Evolutionary conservation across 2,888 invertebrate genomes (phyloP).

Genomic region (Acleris literana): DNA sequence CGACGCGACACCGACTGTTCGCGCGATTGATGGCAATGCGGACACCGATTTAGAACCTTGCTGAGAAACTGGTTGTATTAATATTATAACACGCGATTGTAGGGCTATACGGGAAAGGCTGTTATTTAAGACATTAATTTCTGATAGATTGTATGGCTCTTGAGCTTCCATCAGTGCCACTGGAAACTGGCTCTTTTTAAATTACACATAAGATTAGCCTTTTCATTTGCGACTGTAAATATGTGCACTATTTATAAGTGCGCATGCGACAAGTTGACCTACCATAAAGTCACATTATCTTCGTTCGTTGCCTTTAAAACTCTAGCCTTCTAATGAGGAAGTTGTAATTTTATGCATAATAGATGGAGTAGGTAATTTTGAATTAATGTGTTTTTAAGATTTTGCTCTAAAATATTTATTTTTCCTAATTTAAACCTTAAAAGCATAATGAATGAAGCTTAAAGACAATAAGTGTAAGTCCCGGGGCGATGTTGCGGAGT

Average conservation of each 20-base stretch:
- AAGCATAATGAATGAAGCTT: constrained; percentile 16
- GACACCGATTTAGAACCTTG: constrained; percentile 38
- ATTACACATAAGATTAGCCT: no score
- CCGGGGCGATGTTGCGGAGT: constrained; percentile 12
- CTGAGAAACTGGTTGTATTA: constrained; percentile 34
- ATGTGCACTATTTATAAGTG: no score
- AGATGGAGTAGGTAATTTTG: no score
- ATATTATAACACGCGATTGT: constrained; percentile 31
- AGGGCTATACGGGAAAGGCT: constrained; percentile 19
- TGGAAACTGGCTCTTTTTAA: no score
- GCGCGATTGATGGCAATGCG: constrained; percentile 40
- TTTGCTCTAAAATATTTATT: neutral
- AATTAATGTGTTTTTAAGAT: no score
- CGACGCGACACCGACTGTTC: constrained; percentile 34
- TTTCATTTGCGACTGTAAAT: no score
- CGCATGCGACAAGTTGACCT: no score
- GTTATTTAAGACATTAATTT: neutral
- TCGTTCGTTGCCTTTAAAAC: no score
- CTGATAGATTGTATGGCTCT: neutral
- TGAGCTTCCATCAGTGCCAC: no score
- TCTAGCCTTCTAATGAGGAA: no score
- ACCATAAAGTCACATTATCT: no score
- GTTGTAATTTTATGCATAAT: no score
- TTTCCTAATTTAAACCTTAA: constrained; percentile 6
- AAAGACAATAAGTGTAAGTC: constrained; percentile 23